Evolutionary conservation across 2,888 invertebrate genomes (phyloP), one percentile per base, ranked within the genome.

Genomic region (Candidula unifasciata): DNA sequence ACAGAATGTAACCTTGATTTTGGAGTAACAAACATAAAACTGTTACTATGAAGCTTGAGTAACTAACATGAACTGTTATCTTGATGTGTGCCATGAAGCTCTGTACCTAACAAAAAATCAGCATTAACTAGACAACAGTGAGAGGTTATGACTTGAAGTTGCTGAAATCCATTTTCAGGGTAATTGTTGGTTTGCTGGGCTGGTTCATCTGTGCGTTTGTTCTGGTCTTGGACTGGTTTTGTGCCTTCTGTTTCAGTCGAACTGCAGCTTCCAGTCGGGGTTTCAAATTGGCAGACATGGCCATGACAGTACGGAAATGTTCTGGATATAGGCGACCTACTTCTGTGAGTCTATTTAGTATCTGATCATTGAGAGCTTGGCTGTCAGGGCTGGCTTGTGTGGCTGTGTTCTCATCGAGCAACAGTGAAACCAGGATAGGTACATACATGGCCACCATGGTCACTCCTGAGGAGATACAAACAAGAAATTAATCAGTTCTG

Each of bases 311-410:
- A 92, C 97, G 97, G 94, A 99, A 98, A 93, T 98, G 97, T 96
- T 97, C 96, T 33, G 98, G 97, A 94, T 98, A 97, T 92, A 96
- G 96, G 0, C 98, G 97, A 0, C 98, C 99, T 89, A 98, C 96
- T 92, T 96, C 96, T 90, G 97, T 97, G 30, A 99, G 95, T 96
- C 97, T 96, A 89, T 97, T 96, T 89, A 99, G 95, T 87, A 97
- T 97, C 90, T 96, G 96, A 88, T 98, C 97, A 93, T 99, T 98
- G 69, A 98, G 94, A 35, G 87, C 80, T 44, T 87, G 87, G 10
- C 88, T 76, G 24, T 88, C 85, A 82, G 88, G 84, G 64, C 83
- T 89, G 54, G 91, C 92, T 81, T 95, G 88, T 81, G 80, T 81
- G 16, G 90, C 89, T 44, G 89, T 88, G 33, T 90, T 90, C 37